Conservation (phyloP, 2,888 invertebrate species). For the Pandemis heparana region DNA sequence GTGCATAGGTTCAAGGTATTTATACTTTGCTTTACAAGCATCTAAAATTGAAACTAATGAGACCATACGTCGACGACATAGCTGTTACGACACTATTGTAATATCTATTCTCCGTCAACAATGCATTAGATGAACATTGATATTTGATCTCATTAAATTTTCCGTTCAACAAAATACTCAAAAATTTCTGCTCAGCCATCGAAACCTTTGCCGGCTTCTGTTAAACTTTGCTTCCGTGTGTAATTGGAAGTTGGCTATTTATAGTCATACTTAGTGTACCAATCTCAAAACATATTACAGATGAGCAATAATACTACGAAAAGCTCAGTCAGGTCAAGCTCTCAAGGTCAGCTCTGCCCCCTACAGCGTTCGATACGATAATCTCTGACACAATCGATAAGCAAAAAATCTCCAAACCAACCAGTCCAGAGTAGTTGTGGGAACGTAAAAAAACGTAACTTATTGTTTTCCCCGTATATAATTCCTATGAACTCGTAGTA, state of each 20-base stretch:
- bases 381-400: constrained; percentile 8
- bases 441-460: constrained; percentile 11
- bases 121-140: too few species aligned
- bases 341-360: constrained; percentile 13
- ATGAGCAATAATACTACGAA: not conserved
- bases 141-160: too few species aligned
- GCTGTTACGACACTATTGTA: too few species aligned
- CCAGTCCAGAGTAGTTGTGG: constrained; percentile 22
- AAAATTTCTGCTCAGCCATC: not conserved
- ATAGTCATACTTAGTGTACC: not conserved
- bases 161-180: not conserved
- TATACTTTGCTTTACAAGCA: too few species aligned
- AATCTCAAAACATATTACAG: not conserved
- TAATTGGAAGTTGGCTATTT: not conserved
- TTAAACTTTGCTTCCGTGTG: constrained; percentile 12
- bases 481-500: constrained; percentile 58
- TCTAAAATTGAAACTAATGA: too few species aligned
- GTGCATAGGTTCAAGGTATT: too few species aligned
- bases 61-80: too few species aligned
- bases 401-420: constrained; percentile 32
- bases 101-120: too few species aligned
- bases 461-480: constrained; percentile 64
- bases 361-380: constrained; percentile 15
- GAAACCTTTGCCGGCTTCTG: not conserved
- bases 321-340: not conserved